Base-by-base conservation (phyloP, 35 echinoderm and acorn worm species). In the Patiria miniata region DNA sequence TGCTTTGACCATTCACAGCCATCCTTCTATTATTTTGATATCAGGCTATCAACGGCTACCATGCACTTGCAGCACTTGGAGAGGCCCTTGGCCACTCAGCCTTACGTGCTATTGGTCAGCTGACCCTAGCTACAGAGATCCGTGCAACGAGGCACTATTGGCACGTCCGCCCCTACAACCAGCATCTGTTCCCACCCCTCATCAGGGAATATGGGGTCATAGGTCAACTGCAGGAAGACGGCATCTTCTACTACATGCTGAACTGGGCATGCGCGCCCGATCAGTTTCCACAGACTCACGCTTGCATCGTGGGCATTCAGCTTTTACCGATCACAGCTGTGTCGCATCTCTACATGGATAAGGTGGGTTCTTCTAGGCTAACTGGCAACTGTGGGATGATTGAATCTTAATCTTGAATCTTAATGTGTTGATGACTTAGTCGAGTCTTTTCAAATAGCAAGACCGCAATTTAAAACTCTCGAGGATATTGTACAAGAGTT, bases 221-320 rank as follows among this genome's bases (percentile, higher is more conserved):
- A 33, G 94, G 94, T 28, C 94, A 97, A 40, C 44, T 97, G 32
- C 90, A 92, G 29, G 94, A 97, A 40, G 90, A 97, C 54, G 90
- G 90, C 8, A 97, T 97, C 19, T 97, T 92, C 51, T 93, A 93
- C 54, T 97, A 97, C 83, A 97, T 87, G 5, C 42, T 97, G 19
- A 97, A 91, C 47, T 92, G 94, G 94, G 79, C 55, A 18, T 93
- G 94, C 60, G 82, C 86, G 54, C 94, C 94, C 1, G 90, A 92
- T 52, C 90, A 97, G 81, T 97, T 93, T 73, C 94, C 94, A 23
- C 86, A 92, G 39, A 79, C 90, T 73, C 94, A 97, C 52, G 94
- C 90, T 36, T 97, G 94, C 42, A 76, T 93, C 18, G 94, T 97
- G 18, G 94, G 94, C 8, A 89, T 97, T 77, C 94, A 97, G 58